Evolutionary conservation across 2,113 vertebrate species (phyloP).

Genomic region (Centropus unirufus): DNA sequence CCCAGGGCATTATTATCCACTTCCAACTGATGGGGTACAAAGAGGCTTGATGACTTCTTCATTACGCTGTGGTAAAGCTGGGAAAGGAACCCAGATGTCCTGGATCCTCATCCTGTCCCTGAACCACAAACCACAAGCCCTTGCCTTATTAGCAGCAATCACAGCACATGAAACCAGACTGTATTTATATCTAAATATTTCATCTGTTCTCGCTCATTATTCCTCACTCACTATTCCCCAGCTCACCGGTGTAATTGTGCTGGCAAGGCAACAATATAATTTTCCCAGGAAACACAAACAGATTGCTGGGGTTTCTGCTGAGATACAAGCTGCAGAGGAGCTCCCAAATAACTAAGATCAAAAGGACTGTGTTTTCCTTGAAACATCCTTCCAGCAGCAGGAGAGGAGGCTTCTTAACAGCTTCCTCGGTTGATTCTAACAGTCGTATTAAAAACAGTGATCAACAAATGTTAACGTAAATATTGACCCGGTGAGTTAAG

Average conservation of each 20-base stretch:
- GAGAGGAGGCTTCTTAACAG: not conserved
- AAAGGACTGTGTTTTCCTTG: not conserved
- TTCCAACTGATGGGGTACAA: constrained; percentile 30
- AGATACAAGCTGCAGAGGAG: constrained; percentile 11
- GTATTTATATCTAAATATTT: constrained; percentile 68
- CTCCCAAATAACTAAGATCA: constrained; percentile 12
- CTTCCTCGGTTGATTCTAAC: not conserved
- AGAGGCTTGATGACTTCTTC: constrained; percentile 30
- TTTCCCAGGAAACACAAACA: constrained; percentile 37
- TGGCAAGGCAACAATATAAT: constrained; percentile 41
- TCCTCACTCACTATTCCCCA: constrained; percentile 48
- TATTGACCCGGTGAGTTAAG: not conserved
- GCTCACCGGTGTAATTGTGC: constrained; percentile 52
- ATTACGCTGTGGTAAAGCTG: constrained; percentile 24
- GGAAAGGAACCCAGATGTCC: constrained; percentile 60
- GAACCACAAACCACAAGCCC: constrained; percentile 48
- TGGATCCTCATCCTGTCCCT: constrained; percentile 61
- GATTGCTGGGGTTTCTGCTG: constrained; percentile 43
- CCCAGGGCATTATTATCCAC: constrained; percentile 31
- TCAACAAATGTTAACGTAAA: not conserved
- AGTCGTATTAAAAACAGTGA: not conserved
- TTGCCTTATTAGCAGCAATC: constrained; percentile 49
- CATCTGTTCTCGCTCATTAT: constrained; percentile 59
- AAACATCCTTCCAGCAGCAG: not conserved
- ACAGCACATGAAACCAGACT: constrained; percentile 50